Percentiles rank a stretch among this genome's conserved stretches.
Evolutionary conservation across 2,113 vertebrate genomes (phyloP).

Genomic region (Notarius quadriscutis): DNA sequence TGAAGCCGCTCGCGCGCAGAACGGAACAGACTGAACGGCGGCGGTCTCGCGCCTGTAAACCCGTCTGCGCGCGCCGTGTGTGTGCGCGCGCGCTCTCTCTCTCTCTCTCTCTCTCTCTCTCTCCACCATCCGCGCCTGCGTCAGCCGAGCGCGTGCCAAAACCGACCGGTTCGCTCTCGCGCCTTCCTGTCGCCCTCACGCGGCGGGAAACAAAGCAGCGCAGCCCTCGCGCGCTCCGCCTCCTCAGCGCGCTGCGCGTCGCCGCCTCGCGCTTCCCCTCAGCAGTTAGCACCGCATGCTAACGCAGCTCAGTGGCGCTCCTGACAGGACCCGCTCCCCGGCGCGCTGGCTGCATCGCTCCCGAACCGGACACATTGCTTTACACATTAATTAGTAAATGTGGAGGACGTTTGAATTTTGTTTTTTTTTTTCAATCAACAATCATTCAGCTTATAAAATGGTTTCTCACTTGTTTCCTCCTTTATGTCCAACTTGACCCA

Average conservation of each 20-base stretch:
- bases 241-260: background rate
- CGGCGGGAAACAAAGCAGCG: background rate
- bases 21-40: conserved; percentile 2
- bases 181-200: background rate
- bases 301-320: too few relatives aligned
- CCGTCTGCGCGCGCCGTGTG: background rate
- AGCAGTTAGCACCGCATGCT: background rate
- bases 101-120: background rate
- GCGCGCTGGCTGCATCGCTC: background rate
- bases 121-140: background rate
- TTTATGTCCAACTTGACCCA: background rate
- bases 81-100: background rate
- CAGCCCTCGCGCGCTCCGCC: background rate
- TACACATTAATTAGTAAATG: background rate
- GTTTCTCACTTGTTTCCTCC: background rate
- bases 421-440: too few relatives aligned
- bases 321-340: too few relatives aligned
- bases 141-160: background rate
- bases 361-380: background rate
- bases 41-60: background rate
- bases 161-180: background rate
- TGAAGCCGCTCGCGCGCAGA: background rate
- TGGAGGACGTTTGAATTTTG: too few relatives aligned
- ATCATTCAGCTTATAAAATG: too few relatives aligned
- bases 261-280: background rate